Percentiles rank a stretch among this genome's conserved stretches.
Conservation (phyloP, 2,113 vertebrate genomes). For the Pangasianodon gigas region DNA sequence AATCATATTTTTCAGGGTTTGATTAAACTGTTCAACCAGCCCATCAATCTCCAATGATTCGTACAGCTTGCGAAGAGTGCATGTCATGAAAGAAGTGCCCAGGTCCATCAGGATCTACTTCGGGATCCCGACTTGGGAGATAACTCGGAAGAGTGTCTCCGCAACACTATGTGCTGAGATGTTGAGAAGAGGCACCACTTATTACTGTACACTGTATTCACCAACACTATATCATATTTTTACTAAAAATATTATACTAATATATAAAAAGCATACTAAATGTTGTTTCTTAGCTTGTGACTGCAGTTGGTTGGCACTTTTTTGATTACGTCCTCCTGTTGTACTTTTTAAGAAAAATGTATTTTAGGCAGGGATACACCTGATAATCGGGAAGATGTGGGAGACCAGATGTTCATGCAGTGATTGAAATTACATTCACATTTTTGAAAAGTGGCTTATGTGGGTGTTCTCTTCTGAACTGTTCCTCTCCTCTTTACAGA, state of each 20-base stretch:
- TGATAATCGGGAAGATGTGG: background rate
- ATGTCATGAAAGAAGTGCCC: background rate
- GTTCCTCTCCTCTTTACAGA: conserved; percentile 70
- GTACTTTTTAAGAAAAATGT: background rate
- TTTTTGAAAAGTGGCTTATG: background rate
- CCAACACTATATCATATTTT: no score
- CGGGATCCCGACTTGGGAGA: background rate
- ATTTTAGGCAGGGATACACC: background rate
- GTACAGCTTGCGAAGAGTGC: background rate
- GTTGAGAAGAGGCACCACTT: background rate
- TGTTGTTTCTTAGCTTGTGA: background rate
- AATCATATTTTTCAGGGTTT: background rate
- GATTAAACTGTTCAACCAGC: background rate
- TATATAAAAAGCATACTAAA: background rate
- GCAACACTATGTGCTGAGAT: background rate
- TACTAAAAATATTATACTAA: no score
- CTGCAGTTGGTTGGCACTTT: background rate
- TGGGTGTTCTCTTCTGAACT: background rate
- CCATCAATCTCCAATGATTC: background rate
- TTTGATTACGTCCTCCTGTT: background rate
- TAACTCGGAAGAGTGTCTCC: background rate
- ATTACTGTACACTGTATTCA: background rate
- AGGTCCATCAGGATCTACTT: background rate
- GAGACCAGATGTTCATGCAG: background rate
- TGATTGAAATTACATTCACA: background rate